phyloP scores from a whole-genome alignment of 2,113 vertebrate species.

The Hoplias malabaricus region DNA sequence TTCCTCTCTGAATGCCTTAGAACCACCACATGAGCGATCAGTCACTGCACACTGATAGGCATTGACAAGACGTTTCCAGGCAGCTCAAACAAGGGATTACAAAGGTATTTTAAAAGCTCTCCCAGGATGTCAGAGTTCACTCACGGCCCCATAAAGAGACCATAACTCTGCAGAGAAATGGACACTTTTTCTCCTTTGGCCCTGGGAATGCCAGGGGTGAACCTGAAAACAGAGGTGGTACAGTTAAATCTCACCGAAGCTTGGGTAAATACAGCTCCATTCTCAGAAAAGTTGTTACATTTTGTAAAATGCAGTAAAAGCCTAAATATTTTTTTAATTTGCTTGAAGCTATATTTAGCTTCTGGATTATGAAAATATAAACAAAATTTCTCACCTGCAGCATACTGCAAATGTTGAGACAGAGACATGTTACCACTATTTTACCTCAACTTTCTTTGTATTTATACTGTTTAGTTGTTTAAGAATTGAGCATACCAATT shows the following conservation, averaged over 20 bases:
- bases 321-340: no score
- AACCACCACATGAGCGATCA: slow-evolving; percentile 30
- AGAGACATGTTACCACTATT: no score
- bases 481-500: no score
- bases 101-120: slow-evolving; percentile 61
- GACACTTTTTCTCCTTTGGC: slow-evolving; percentile 24
- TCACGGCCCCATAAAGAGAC: slow-evolving; percentile 32
- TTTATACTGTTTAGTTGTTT: no score
- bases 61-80: slow-evolving; percentile 51
- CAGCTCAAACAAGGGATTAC: slow-evolving; percentile 54
- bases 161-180: slow-evolving; percentile 45
- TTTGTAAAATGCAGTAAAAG: no score
- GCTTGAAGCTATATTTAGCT: no score
- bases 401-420: no score
- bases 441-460: no score
- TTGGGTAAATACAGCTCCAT: slow-evolving; percentile 9
- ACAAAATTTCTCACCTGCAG: no score
- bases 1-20: slow-evolving; percentile 8
- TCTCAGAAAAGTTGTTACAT: no score
- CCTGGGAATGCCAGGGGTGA: slow-evolving; percentile 30
- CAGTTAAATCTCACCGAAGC: slow-evolving; percentile 19
- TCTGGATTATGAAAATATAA: no score
- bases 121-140: slow-evolving; percentile 54
- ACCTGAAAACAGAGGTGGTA: slow-evolving; percentile 9
- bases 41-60: slow-evolving; percentile 43